phyloP scores from a whole-genome alignment of 2,888 invertebrate species.

The Polietes domitor region DNA sequence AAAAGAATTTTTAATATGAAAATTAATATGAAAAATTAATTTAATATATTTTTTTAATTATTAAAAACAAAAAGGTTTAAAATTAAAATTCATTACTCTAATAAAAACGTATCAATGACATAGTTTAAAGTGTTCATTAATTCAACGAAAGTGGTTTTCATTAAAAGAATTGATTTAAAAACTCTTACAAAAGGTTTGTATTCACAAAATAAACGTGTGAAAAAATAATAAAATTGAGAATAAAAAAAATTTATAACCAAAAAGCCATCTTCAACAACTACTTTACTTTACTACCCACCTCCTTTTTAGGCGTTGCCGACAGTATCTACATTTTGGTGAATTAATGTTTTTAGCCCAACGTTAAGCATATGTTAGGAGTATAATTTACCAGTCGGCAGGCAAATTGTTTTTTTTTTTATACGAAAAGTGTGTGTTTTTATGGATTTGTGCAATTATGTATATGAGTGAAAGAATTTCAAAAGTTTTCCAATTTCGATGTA shows the following conservation, averaged over 20 bases:
- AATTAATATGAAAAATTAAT: conserved; percentile 17
- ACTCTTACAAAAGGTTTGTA: no score
- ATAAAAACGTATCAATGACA: conserved; percentile 16
- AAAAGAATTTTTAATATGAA: background rate
- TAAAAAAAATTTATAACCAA: conserved; percentile 15
- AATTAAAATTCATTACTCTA: conserved; percentile 32
- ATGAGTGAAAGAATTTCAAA: conserved; percentile 31
- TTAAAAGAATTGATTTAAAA: no score
- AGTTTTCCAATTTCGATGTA: background rate
- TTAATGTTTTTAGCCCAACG: conserved; percentile 43
- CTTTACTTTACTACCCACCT: conserved; percentile 76
- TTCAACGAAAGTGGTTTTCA: no score
- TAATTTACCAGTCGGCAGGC: no score
- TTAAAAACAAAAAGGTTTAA: conserved; percentile 22
- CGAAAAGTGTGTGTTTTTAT: background rate
- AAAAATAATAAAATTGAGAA: no score
- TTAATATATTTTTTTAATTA: conserved; percentile 11
- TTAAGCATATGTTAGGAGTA: background rate
- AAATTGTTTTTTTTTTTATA: no score
- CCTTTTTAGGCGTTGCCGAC: conserved; percentile 81
- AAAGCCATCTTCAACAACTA: conserved; percentile 22
- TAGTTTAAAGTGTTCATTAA: background rate
- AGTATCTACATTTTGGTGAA: conserved; percentile 78
- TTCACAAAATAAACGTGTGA: no score
- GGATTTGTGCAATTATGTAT: background rate